Evolutionary conservation across 2,888 invertebrate genomes (phyloP).

Genomic region (Cryptocheilus praepositus): DNA sequence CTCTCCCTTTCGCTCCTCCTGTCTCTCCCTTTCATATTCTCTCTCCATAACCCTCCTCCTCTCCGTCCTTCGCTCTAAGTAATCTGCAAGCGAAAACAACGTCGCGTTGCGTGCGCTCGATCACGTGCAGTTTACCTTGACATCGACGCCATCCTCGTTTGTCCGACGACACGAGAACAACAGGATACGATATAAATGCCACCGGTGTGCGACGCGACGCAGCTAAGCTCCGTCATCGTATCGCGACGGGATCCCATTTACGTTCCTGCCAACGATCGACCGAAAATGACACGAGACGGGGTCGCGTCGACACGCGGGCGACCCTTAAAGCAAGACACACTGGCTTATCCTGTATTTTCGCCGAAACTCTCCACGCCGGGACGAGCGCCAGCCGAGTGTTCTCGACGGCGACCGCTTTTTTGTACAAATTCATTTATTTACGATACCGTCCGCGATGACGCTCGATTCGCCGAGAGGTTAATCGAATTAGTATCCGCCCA

Average conservation of each 20-base stretch:
- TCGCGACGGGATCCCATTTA: neutral
- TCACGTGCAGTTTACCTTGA: conserved; percentile 34
- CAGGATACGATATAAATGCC: conserved; percentile 20
- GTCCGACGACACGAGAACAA: conserved; percentile 16
- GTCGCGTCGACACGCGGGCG: too few species aligned
- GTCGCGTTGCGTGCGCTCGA: conserved; percentile 1
- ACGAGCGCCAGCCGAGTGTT: too few species aligned
- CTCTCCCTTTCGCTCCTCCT: neutral
- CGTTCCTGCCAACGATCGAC: neutral
- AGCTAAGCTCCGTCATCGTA: neutral
- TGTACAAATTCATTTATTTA: neutral
- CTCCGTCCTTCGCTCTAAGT: neutral
- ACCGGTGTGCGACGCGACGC: neutral
- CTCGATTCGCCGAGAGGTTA: too few species aligned
- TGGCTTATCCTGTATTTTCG: too few species aligned
- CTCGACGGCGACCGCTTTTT: neutral
- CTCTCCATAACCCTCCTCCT: neutral
- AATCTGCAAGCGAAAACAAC: conserved; percentile 12
- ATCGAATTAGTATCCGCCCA: too few species aligned
- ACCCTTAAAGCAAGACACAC: too few species aligned
- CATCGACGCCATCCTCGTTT: conserved; percentile 24
- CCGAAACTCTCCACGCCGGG: too few species aligned
- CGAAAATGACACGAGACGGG: too few species aligned
- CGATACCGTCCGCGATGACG: too few species aligned
- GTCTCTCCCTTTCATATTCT: neutral